Evolutionary conservation across 2,888 invertebrate species (phyloP).

Genomic region (Apamea monoglypha): DNA sequence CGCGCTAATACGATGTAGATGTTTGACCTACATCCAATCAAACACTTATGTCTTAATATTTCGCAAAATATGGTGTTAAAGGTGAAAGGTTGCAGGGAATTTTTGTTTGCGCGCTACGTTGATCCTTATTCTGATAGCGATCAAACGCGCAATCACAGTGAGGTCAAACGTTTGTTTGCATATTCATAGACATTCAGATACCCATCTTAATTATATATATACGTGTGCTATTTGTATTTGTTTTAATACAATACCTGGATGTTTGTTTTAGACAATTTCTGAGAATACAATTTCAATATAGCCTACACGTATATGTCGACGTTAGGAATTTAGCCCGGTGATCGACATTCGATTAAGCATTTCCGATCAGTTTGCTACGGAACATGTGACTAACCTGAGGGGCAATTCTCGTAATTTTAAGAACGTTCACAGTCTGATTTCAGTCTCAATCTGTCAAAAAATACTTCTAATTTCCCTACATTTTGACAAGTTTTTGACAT

Average conservation of each 20-base stretch:
- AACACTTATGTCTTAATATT: background rate
- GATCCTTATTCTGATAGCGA: constrained; percentile 1
- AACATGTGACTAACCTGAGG: background rate
- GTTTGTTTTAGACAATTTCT: constrained; percentile 35
- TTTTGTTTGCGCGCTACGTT: background rate
- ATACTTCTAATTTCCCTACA: too few species aligned
- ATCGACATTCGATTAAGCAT: constrained; percentile 57
- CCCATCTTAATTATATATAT: constrained; percentile 21
- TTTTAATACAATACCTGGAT: constrained; percentile 15
- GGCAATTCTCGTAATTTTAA: too few species aligned
- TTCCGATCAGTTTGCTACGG: background rate
- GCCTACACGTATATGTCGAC: constrained; percentile 10
- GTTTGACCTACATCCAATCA: background rate
- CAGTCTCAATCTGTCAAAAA: too few species aligned
- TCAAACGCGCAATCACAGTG: constrained; percentile 13
- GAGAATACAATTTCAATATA: constrained; percentile 24
- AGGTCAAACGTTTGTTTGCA: constrained; percentile 17
- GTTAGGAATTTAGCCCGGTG: constrained; percentile 47
- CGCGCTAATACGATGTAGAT: too few species aligned
- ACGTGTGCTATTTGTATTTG: constrained; percentile 19
- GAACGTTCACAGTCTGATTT: too few species aligned
- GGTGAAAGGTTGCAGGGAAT: background rate
- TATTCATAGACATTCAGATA: constrained; percentile 34
- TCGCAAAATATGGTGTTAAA: background rate
- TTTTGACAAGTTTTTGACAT: too few species aligned